Percentiles rank a stretch among this genome's conserved stretches.
phyloP scores from a whole-genome alignment of 2,113 vertebrate species.

The Copsychus sechellarum region DNA sequence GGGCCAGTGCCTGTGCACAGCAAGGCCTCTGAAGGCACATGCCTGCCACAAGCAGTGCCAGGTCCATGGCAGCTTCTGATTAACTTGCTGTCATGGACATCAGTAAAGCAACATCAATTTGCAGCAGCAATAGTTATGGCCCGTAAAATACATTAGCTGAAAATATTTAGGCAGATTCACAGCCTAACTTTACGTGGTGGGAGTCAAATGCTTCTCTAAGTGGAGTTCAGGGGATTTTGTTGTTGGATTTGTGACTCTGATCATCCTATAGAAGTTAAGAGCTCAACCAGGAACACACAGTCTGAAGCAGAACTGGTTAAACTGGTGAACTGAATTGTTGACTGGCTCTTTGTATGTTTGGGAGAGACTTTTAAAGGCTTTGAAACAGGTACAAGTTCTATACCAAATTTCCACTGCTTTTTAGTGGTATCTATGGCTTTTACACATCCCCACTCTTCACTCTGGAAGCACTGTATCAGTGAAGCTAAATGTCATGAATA shows the following conservation, averaged over 20 bases:
- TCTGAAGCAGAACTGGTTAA: neutral
- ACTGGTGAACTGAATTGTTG: neutral
- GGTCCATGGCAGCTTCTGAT: too few relatives aligned
- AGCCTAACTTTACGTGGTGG: neutral
- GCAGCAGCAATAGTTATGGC: neutral
- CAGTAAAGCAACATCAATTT: neutral
- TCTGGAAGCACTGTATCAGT: accelerated
- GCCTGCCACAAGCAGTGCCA: neutral
- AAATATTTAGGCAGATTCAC: neutral
- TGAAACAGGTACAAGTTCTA: neutral
- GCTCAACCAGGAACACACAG: neutral
- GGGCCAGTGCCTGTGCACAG: neutral
- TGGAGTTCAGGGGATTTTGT: neutral
- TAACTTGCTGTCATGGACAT: neutral
- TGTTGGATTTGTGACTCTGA: neutral
- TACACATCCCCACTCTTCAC: neutral
- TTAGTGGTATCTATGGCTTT: neutral
- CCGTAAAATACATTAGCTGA: neutral
- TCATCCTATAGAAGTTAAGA: neutral
- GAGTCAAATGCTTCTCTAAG: neutral
- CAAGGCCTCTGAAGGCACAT: accelerated
- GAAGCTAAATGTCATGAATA: neutral
- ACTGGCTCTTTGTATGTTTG: neutral
- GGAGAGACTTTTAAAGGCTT: neutral
- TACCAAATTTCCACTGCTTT: neutral